A percentile compares a stretch with the other conserved stretches of the same genome.
Evolutionary conservation across 2,113 vertebrate species (phyloP).

Genomic region (Heloderma charlesbogerti): DNA sequence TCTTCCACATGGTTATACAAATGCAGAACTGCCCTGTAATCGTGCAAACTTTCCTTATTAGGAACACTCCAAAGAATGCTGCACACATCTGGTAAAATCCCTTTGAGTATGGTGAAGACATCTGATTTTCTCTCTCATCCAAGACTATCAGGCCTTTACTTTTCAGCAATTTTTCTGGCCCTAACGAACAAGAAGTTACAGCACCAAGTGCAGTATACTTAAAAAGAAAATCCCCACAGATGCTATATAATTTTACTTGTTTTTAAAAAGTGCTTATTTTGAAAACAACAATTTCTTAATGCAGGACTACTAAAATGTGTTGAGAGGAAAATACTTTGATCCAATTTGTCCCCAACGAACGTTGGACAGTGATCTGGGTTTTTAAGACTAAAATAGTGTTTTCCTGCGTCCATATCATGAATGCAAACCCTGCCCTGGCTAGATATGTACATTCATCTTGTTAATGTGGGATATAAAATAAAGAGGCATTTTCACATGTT

Average conservation of each 20-base stretch:
- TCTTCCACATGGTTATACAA: conserved; percentile 54
- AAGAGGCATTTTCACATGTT: neutral
- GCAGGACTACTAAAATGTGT: neutral
- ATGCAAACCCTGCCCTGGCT: neutral
- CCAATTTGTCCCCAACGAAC: neutral
- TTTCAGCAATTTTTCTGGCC: conserved; percentile 51
- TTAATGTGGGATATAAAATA: neutral
- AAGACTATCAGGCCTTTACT: conserved; percentile 7
- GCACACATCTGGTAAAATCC: conserved; percentile 55
- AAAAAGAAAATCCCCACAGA: conserved; percentile 49
- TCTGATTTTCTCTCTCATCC: conserved; percentile 38
- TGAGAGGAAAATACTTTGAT: neutral
- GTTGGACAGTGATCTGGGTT: neutral
- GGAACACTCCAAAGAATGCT: conserved; percentile 68
- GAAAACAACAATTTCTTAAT: neutral
- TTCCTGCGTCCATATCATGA: neutral
- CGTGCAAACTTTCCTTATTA: conserved; percentile 67
- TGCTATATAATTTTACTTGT: conserved; percentile 25
- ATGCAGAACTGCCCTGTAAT: conserved; percentile 61
- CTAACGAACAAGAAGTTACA: conserved; percentile 36
- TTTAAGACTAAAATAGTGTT: neutral
- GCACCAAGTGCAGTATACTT: conserved; percentile 23
- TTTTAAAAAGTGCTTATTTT: neutral
- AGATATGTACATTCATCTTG: neutral
- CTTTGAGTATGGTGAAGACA: conserved; percentile 48